These are phyloP conservation scores for Rhabditoides inermis DNA, from an alignment of 2,888 invertebrate species.

Conservation along the genomic window DNA sequence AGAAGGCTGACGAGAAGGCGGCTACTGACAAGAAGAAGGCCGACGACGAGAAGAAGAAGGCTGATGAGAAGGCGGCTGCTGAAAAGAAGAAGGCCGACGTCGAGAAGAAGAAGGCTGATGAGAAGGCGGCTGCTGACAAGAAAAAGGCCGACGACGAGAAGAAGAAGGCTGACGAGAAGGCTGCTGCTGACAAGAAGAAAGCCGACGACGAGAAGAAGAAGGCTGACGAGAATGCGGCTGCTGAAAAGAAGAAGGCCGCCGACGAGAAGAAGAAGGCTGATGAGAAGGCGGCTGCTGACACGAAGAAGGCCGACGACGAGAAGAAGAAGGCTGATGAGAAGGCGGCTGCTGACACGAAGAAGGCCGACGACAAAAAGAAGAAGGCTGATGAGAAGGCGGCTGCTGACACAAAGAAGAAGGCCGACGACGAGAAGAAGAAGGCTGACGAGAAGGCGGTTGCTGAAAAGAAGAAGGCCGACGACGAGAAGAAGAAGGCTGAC, in stretches of 20 bases:
- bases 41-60: constrained; percentile 5
- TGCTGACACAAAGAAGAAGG: constrained; percentile 7
- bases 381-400: constrained; percentile 6
- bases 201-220: constrained; percentile 6
- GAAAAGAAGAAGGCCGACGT: constrained; percentile 9
- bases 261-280: no score
- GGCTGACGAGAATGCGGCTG: constrained; percentile 1
- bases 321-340: constrained; percentile 6
- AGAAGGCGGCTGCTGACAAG: background rate
- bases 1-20: no score
- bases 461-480: constrained; percentile 10
- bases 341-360: constrained; percentile 5
- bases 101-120: no score
- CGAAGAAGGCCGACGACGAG: no score
- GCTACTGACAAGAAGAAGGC: constrained; percentile 6
- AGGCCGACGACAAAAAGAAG: constrained; percentile 3
- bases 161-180: constrained; percentile 1
- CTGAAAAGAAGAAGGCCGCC: no score
- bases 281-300: no score
- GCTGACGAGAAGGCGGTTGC: constrained; percentile 7
- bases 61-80: constrained; percentile 7
- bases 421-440: constrained; percentile 5
- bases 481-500: no score
- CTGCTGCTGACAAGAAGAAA: constrained; percentile 6
- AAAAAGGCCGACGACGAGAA: constrained; percentile 6